These are phyloP conservation scores for Tokudaia tokunoshimensis DNA, from an alignment of 2,797 vertebrate genomes.

Conservation along the genomic window DNA sequence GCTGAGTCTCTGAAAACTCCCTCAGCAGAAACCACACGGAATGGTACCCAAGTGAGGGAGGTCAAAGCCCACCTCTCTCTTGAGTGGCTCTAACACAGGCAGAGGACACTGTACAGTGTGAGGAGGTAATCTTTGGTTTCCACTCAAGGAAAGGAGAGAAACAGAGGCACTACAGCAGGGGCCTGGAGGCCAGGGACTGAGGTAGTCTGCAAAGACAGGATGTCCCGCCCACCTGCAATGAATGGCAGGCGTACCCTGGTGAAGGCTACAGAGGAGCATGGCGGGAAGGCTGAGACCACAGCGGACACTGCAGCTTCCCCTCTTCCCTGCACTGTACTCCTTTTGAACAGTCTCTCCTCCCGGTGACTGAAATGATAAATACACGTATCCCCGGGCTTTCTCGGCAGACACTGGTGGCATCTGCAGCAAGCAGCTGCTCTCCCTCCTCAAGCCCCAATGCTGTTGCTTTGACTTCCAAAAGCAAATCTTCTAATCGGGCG, in stretches of 20 bases:
- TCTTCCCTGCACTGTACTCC: not conserved
- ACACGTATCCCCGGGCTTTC: not conserved
- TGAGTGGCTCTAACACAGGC: not conserved
- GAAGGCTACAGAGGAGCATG: not conserved
- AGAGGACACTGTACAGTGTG: too few relatives aligned
- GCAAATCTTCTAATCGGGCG: not conserved
- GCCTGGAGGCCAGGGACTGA: not conserved
- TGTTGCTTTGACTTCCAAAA: not conserved
- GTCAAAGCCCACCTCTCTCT: rapidly evolving
- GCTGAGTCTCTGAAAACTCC: not conserved
- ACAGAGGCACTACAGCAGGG: too few relatives aligned
- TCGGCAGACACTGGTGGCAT: not conserved
- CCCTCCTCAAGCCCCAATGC: not conserved
- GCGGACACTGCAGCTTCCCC: not conserved
- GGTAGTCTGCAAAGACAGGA: not conserved
- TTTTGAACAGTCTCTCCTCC: not conserved
- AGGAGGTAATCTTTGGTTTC: not conserved
- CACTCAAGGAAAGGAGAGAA: not conserved
- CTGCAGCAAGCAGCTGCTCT: not conserved
- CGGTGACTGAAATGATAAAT: not conserved
- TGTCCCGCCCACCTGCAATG: too few relatives aligned
- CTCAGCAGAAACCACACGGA: not conserved
- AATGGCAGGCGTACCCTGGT: too few relatives aligned
- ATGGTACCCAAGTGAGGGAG: not conserved
- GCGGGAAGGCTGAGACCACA: not conserved